Evolutionary conservation across 2,113 vertebrate genomes (phyloP).

Genomic region (Brachionichthys hirsutus): DNA sequence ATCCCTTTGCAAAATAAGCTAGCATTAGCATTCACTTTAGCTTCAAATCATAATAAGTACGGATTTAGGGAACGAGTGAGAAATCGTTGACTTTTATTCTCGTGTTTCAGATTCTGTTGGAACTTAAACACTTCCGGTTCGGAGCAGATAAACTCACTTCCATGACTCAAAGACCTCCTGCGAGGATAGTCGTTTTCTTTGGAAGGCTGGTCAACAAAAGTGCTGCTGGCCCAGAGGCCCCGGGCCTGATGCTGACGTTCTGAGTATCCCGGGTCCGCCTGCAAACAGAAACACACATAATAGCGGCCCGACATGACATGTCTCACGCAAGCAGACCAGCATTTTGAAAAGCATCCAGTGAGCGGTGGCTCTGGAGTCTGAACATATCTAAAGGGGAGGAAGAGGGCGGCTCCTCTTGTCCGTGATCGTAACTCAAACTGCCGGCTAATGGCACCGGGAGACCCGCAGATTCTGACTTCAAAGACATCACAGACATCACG

Average conservation of each 20-base stretch:
- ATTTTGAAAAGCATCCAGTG: constrained; percentile 78
- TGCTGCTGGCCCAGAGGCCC: constrained; percentile 76
- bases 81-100: too few species aligned
- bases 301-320: constrained; percentile 69
- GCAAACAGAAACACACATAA: constrained; percentile 45
- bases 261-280: constrained; percentile 85
- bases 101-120: neutral
- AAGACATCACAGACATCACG: constrained; percentile 42
- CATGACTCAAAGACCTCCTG: constrained; percentile 75
- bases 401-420: constrained; percentile 28
- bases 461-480: constrained; percentile 44
- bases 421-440: constrained; percentile 49
- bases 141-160: constrained; percentile 86
- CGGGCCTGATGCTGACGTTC: constrained; percentile 81
- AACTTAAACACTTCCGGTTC: neutral
- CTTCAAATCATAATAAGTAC: too few species aligned
- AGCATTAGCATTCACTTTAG: too few species aligned
- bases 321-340: constrained; percentile 81
- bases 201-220: constrained; percentile 77
- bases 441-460: constrained; percentile 24
- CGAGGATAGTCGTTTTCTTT: constrained; percentile 74
- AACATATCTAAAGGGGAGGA: constrained; percentile 31
- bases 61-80: too few species aligned
- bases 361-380: constrained; percentile 23
- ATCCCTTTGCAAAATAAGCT: too few species aligned